Evolutionary conservation across 2,888 invertebrate genomes (phyloP), one percentile per base, ranked within the genome.

Genomic region (Bedellia somnulentella): DNA sequence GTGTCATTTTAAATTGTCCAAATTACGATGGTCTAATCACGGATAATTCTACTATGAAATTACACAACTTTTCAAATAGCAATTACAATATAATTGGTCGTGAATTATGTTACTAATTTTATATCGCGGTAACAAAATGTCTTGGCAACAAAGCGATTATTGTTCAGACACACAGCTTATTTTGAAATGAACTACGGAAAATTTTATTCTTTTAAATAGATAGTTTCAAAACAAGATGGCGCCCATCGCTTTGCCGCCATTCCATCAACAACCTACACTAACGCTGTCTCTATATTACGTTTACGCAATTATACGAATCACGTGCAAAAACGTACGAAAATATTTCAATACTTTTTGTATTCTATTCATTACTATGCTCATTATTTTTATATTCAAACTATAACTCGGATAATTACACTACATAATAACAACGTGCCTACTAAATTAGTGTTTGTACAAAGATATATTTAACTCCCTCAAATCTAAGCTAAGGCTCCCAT

Each of bases 301-400:
- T 44, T 41, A 25, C 40, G 44, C 49, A 54, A 45, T 52, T 56
- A 53, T 52, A 54, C 52, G 49, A 46, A 46, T 57, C 18, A 63
- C 60, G 73, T 75, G 75, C 75, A 75, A 73, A 73, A 73, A 70
- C 62, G 73, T 75, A 75, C 66, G 71, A 75, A 75, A 75, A 75
- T 73, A 73, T 70, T 18, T 18, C 18, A 6, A 6, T 18, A 6
- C 46, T 57, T 55, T 59, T 49, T 53, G 53, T 62, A 59, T 52
- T 67, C 14, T 22, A 61, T 64, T 60, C 52, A 55, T 49, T 57
- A 49, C 32, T 27, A 24, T 31, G 12, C 27, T 27, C 26, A 52
- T 44, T 47, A 46, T 51, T 59, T 63, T 67, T 60, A 68, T 64
- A 57, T 68, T 68, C 66, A 61, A 57, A 61, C 47, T 57, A 57